A percentile compares a stretch with the other conserved stretches of the same genome.
These are phyloP conservation scores for Amblyjoppa fuscipennis DNA, from an alignment of 2,888 invertebrate species.

Conservation along the genomic window DNA sequence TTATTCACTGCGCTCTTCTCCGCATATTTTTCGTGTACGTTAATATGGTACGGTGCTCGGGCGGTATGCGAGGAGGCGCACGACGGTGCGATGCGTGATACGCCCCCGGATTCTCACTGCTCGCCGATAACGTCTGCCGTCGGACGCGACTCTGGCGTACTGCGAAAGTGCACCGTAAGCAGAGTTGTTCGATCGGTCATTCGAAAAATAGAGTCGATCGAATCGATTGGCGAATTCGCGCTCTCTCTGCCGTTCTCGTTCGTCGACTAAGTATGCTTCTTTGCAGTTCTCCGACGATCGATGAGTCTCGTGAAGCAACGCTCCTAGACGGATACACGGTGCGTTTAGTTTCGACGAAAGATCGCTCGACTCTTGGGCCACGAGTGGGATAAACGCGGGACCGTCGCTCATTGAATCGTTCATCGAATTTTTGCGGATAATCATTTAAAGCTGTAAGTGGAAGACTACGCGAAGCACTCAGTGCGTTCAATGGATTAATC, in stretches of 20 bases:
- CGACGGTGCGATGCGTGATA: slow-evolving; percentile 30
- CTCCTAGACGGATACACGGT: not conserved
- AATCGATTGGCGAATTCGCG: no score
- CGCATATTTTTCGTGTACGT: slow-evolving; percentile 22
- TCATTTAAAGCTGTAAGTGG: not conserved
- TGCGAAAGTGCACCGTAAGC: not conserved
- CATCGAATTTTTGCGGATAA: not conserved
- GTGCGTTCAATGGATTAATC: slow-evolving; percentile 23
- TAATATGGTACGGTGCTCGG: slow-evolving; percentile 28
- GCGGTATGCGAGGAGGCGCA: not conserved
- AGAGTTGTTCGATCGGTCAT: no score
- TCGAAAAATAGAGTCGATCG: not conserved
- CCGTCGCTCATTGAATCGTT: not conserved
- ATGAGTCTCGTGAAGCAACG: not conserved
- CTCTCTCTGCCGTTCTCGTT: no score
- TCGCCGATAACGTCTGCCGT: slow-evolving; percentile 14
- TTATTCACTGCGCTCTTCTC: not conserved
- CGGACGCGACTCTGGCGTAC: not conserved
- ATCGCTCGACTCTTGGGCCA: not conserved
- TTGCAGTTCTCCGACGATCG: not conserved
- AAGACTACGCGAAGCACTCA: not conserved
- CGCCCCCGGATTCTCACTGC: slow-evolving; percentile 43
- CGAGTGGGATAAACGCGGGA: not conserved
- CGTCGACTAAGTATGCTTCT: not conserved
- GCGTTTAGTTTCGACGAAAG: not conserved